phyloP scores from a whole-genome alignment of 2,113 vertebrate genomes.

The Platichthys flesus region DNA sequence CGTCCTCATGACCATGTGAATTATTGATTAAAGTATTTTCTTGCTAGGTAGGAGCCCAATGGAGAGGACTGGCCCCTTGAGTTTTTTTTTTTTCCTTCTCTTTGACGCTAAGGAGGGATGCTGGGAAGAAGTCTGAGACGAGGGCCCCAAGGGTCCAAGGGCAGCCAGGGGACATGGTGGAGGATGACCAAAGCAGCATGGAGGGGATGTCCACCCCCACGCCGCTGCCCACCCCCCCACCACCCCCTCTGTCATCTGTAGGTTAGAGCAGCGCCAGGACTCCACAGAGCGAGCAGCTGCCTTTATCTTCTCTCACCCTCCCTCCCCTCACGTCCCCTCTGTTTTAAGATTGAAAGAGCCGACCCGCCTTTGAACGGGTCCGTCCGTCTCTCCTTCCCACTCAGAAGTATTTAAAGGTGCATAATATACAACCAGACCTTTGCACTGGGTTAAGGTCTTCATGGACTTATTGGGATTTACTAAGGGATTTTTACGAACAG shows the following conservation, averaged over 20 bases:
- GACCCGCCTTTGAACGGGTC: conserved; percentile 53
- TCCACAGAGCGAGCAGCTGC: conserved; percentile 82
- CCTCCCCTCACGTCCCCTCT: conserved; percentile 31
- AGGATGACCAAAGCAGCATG: conserved; percentile 55
- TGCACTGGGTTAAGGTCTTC: conserved; percentile 64
- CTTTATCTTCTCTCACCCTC: conserved; percentile 73
- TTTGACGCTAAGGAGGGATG: conserved; percentile 37
- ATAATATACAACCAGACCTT: conserved; percentile 64
- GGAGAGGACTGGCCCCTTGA: conserved; percentile 43
- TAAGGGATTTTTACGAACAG: conserved; percentile 64
- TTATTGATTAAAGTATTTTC: conserved; percentile 71
- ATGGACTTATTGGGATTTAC: conserved; percentile 74
- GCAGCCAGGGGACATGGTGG: conserved; percentile 72
- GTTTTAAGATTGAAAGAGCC: conserved; percentile 50
- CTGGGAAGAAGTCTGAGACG: conserved; percentile 57
- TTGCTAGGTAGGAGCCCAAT: conserved; percentile 61
- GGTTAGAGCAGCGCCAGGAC: conserved; percentile 74
- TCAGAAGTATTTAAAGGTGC: conserved; percentile 63
- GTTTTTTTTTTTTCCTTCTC: conserved; percentile 12
- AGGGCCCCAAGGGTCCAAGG: conserved; percentile 64
- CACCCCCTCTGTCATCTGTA: conserved; percentile 60
- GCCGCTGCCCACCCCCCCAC: conserved; percentile 6
- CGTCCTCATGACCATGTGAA: conserved; percentile 52
- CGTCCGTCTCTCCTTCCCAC: conserved; percentile 35
- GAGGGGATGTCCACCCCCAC: conserved; percentile 18